phyloP scores from a whole-genome alignment of 2,888 invertebrate species.

The Aporophyla nigra region DNA sequence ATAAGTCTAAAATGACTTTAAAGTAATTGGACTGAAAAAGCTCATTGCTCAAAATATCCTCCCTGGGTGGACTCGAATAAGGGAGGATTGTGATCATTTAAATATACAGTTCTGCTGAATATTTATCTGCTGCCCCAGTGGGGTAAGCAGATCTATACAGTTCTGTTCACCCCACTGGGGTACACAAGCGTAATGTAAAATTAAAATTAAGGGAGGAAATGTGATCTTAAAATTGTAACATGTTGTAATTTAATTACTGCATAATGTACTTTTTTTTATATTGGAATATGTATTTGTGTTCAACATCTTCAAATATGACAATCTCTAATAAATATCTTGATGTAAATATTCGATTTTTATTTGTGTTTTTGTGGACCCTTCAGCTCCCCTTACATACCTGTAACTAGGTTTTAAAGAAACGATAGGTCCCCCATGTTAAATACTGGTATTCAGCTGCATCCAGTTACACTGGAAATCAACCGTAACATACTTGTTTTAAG shows the following conservation, averaged over 20 bases:
- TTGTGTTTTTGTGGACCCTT: neutral
- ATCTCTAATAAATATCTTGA: slow-evolving; percentile 24
- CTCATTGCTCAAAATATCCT: neutral
- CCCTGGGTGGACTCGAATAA: neutral
- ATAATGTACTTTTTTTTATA: neutral
- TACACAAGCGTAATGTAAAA: neutral
- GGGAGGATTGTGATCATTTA: neutral
- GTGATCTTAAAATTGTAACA: slow-evolving; percentile 22
- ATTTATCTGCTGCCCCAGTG: too few species aligned
- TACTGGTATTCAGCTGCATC: too few species aligned
- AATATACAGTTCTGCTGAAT: too few species aligned
- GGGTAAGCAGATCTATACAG: neutral
- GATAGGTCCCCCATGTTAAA: neutral
- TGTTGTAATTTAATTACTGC: slow-evolving; percentile 4
- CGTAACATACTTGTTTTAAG: neutral
- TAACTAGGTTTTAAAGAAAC: too few species aligned
- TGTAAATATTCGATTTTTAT: too few species aligned
- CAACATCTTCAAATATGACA: slow-evolving; percentile 19
- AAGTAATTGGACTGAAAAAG: neutral
- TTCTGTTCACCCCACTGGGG: neutral
- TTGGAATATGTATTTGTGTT: neutral
- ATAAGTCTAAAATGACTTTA: slow-evolving; percentile 16
- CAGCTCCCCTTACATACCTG: too few species aligned
- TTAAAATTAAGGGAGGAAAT: neutral
- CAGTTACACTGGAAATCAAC: neutral